A percentile compares a stretch with the other conserved stretches of the same genome.
phyloP scores from a whole-genome alignment of 2,888 invertebrate species.

The Patella pellucida region DNA sequence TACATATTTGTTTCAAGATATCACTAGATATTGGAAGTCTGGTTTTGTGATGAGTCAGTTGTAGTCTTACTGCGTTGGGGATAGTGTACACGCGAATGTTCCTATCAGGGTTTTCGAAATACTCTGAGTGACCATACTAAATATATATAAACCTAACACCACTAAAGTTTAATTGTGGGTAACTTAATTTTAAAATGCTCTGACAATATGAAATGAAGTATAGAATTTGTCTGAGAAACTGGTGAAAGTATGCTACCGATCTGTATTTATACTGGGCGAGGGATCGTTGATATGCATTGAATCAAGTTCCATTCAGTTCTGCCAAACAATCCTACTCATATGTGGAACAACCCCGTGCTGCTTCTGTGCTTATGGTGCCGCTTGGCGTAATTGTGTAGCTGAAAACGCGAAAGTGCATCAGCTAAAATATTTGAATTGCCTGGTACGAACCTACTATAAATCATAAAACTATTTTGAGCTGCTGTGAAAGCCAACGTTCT shows the following conservation, averaged over 20 bases:
- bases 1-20: neutral
- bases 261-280: neutral
- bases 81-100: no score
- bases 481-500: no score
- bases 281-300: neutral
- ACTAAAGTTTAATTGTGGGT: conserved; percentile 12
- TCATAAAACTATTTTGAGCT: no score
- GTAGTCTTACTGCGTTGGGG: no score
- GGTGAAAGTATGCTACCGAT: neutral
- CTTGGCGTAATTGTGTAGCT: conserved; percentile 22
- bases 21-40: neutral
- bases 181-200: neutral
- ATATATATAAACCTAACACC: conserved; percentile 18
- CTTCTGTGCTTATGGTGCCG: conserved; percentile 13
- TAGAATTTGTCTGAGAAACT: neutral
- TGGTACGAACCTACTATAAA: conserved; percentile 21
- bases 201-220: conserved; percentile 22
- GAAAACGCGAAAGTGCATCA: conserved; percentile 29
- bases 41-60: neutral
- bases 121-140: neutral
- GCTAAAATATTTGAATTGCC: conserved; percentile 19
- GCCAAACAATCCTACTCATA: neutral
- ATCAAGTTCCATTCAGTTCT: neutral
- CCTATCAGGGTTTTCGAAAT: conserved; percentile 1
- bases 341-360: neutral